These are phyloP conservation scores for Holocentrus rufus DNA, from an alignment of 2,797 vertebrate species.

Conservation along the genomic window DNA sequence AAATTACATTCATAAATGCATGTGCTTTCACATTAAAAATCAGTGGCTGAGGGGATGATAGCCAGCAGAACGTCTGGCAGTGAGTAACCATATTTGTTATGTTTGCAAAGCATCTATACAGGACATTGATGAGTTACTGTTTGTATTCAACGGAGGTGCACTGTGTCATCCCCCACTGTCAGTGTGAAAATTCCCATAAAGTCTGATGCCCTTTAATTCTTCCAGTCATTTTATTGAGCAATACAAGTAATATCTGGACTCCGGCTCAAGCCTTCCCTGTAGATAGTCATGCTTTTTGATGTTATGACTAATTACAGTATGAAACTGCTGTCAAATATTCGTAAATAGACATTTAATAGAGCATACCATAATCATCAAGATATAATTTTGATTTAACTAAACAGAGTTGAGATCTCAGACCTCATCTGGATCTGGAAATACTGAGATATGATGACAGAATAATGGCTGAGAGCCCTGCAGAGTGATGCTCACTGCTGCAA, in stretches of 20 bases:
- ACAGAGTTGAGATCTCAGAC: slow-evolving; percentile 12
- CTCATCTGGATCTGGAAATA: slow-evolving; percentile 16
- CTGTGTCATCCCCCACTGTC: slow-evolving; percentile 18
- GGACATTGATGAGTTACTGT: slow-evolving; percentile 26
- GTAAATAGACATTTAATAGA: slow-evolving; percentile 12
- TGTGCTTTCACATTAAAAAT: slow-evolving; percentile 3
- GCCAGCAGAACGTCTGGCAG: slow-evolving; percentile 52
- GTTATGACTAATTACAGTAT: slow-evolving; percentile 25
- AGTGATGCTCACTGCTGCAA: slow-evolving; percentile 33
- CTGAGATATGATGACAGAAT: slow-evolving; percentile 27
- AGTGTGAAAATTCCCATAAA: slow-evolving; percentile 7
- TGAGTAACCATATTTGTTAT: slow-evolving; percentile 42
- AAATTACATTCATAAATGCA: slow-evolving; percentile 61
- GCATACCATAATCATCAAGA: slow-evolving; percentile 15
- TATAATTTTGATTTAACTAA: slow-evolving; percentile 23
- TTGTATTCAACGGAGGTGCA: slow-evolving; percentile 23
- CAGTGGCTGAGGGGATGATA: slow-evolving; percentile 29
- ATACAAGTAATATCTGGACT: slow-evolving; percentile 6
- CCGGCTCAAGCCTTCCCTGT: slow-evolving; percentile 6
- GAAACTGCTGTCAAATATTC: slow-evolving; percentile 1
- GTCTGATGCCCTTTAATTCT: slow-evolving; percentile 23
- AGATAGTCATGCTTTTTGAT: slow-evolving; percentile 32
- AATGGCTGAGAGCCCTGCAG: slow-evolving; percentile 18
- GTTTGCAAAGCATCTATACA: slow-evolving; percentile 31
- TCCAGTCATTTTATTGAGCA: slow-evolving; percentile 6